Evolutionary conservation across 2,797 vertebrate species (phyloP).

Genomic region (Rhincodon typus): DNA sequence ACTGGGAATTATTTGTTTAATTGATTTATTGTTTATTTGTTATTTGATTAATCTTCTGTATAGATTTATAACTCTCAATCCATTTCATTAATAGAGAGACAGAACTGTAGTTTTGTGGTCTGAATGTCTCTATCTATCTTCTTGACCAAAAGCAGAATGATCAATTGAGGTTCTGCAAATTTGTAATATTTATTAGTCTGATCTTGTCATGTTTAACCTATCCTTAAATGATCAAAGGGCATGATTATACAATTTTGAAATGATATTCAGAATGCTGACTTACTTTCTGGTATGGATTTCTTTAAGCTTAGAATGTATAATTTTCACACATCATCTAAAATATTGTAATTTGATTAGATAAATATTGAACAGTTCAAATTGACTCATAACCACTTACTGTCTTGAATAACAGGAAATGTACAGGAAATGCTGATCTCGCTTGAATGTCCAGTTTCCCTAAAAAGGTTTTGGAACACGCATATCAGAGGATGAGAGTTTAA

Average conservation of each 20-base stretch:
- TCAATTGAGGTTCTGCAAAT: background rate
- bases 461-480: background rate
- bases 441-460: background rate
- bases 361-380: background rate
- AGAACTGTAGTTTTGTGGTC: background rate
- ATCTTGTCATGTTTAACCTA: background rate
- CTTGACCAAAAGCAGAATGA: background rate
- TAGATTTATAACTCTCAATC: too few relatives aligned
- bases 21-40: background rate
- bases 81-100: background rate
- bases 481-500: background rate
- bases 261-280: background rate
- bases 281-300: background rate
- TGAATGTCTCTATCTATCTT: background rate
- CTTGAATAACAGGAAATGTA: too few relatives aligned
- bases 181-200: background rate
- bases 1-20: background rate
- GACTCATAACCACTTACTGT: background rate
- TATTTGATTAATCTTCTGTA: background rate
- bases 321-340: background rate
- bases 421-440: background rate
- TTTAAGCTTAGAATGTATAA: background rate
- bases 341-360: background rate
- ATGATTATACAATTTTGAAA: background rate
- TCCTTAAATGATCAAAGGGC: background rate